A percentile compares a stretch with the other conserved stretches of the same genome.
These are phyloP conservation scores for Drosophila neoperkinsi DNA, from an alignment of 2,888 invertebrate species.

Conservation along the genomic window DNA sequence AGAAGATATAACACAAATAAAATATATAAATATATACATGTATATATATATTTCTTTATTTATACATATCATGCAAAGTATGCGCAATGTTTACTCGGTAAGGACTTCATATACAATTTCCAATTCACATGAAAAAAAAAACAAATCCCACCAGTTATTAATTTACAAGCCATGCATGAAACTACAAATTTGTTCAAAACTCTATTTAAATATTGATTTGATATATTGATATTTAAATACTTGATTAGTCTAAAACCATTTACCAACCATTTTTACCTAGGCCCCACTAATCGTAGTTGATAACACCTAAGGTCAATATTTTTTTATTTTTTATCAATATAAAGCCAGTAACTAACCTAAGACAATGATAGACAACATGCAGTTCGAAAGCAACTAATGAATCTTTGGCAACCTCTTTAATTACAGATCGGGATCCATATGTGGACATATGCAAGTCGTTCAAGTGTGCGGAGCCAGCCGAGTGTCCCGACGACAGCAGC, in stretches of 20 bases:
- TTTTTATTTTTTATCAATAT: conserved; percentile 10
- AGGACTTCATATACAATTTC: conserved; percentile 9
- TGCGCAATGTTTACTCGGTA: not conserved
- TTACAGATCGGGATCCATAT: conserved; percentile 42
- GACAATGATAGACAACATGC: conserved; percentile 1
- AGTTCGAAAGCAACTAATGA: not conserved
- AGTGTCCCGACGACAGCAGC: conserved; percentile 45
- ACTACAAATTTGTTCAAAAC: not conserved
- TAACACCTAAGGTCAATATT: conserved; percentile 6
- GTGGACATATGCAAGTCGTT: conserved; percentile 21
- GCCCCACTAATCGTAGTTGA: conserved; percentile 2
- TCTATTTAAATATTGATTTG: not conserved
- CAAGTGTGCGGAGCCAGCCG: conserved; percentile 13
- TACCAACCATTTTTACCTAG: not conserved
- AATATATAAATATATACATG: no score
- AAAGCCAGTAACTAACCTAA: conserved; percentile 27
- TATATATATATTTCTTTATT: not conserved
- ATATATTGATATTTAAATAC: not conserved
- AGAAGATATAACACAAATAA: not conserved
- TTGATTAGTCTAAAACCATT: not conserved
- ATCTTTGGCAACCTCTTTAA: conserved; percentile 9
- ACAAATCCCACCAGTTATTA: not conserved
- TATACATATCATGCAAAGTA: not conserved
- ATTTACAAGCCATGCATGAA: not conserved
- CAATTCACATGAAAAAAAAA: conserved; percentile 5